Evolutionary conservation across 2,797 vertebrate species (phyloP).

Genomic region (Sebastes umbrosus): DNA sequence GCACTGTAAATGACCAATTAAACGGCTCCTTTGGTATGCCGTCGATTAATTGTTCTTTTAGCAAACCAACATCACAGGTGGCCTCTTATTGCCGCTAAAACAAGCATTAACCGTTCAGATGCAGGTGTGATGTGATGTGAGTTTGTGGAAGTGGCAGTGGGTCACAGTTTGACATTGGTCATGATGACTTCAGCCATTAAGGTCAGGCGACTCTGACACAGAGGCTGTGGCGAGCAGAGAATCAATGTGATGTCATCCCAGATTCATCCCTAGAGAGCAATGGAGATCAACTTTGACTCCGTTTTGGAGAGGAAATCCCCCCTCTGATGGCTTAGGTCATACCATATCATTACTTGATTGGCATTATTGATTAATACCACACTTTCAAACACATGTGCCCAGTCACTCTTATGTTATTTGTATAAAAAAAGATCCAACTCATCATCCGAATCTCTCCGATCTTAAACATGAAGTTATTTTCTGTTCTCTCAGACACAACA

Average conservation of each 20-base stretch:
- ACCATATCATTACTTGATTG: slow-evolving; percentile 38
- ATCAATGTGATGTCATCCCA: slow-evolving; percentile 67
- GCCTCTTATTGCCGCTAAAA: background rate
- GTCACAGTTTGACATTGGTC: slow-evolving; percentile 51
- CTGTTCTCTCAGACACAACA: background rate
- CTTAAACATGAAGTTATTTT: background rate
- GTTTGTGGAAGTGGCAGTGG: background rate
- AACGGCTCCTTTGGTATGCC: slow-evolving; percentile 38
- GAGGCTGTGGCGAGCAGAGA: slow-evolving; percentile 33
- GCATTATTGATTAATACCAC: slow-evolving; percentile 25
- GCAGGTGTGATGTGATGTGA: slow-evolving; percentile 5
- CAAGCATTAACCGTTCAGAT: background rate
- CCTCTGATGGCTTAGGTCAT: slow-evolving; percentile 26
- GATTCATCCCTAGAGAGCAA: slow-evolving; percentile 45
- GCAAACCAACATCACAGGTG: slow-evolving; percentile 13
- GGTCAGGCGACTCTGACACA: slow-evolving; percentile 40
- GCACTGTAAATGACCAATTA: slow-evolving; percentile 47
- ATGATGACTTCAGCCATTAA: slow-evolving; percentile 48
- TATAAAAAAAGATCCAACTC: background rate
- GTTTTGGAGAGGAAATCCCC: slow-evolving; percentile 44
- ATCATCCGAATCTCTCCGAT: background rate
- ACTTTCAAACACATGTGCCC: background rate
- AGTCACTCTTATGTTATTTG: background rate
- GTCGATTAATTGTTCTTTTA: slow-evolving; percentile 27
- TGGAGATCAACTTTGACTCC: slow-evolving; percentile 56